A percentile compares a stretch with the other conserved stretches of the same genome.
Conservation (phyloP, 2,888 invertebrate genomes). For the Andrena fulva region DNA sequence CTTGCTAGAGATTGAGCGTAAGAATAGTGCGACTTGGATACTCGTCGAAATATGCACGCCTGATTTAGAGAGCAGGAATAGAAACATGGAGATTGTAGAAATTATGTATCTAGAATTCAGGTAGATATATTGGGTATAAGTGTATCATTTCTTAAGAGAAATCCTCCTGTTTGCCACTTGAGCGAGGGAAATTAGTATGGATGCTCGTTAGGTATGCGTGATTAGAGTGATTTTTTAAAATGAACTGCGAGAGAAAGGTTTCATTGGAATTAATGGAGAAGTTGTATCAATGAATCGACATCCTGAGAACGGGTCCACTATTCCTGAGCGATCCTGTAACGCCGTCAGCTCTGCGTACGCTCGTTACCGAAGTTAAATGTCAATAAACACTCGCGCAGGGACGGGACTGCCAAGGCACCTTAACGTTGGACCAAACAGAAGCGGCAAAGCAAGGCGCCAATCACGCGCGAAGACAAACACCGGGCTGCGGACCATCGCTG, state of each 20-base stretch:
- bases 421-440: constrained; percentile 72
- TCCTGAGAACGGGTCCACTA: not conserved
- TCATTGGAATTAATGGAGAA: not conserved
- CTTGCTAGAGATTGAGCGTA: not conserved
- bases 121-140: too few relatives aligned
- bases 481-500: constrained; percentile 80
- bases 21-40: not conserved
- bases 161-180: too few relatives aligned
- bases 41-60: not conserved
- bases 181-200: too few relatives aligned
- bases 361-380: constrained; percentile 71
- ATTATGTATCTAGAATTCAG: not conserved
- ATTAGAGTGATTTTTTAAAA: not conserved
- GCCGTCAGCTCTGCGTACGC: constrained; percentile 50
- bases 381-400: constrained; percentile 70
- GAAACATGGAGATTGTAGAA: not conserved
- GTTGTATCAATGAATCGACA: not conserved
- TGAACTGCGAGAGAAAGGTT: not conserved
- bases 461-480: constrained; percentile 84
- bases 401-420: constrained; percentile 57
- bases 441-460: constrained; percentile 81
- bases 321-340: constrained; percentile 50
- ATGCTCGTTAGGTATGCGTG: too few relatives aligned
- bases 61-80: not conserved
- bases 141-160: too few relatives aligned